Evolutionary conservation across 30 jellyfish, hydroid and myxozoan species (phyloP).

Genomic region (Mastigias papua): DNA sequence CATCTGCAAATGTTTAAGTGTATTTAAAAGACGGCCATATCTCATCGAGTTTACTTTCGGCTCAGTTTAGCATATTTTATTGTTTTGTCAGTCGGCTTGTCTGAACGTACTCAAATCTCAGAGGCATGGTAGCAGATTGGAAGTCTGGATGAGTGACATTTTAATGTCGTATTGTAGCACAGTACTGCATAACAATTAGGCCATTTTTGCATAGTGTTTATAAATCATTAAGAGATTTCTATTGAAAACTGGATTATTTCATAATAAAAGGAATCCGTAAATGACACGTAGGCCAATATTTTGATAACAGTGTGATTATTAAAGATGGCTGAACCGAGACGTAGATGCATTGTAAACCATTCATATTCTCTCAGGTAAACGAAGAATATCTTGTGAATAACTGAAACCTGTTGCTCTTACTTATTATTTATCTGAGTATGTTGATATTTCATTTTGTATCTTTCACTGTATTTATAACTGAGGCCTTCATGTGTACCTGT

Average conservation of each 20-base stretch:
- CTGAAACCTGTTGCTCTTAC: neutral
- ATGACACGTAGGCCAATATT: neutral
- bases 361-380: conserved; percentile 29
- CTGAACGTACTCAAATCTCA: neutral
- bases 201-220: neutral
- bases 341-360: conserved; percentile 33
- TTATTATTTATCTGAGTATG: neutral
- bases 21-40: neutral
- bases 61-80: neutral
- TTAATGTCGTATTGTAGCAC: neutral
- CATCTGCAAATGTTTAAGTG: neutral
- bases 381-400: too few relatives aligned
- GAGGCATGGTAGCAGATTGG: too few relatives aligned
- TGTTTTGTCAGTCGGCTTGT: neutral
- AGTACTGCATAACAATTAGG: neutral
- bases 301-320: neutral
- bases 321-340: conserved; percentile 48
- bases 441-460: too few relatives aligned
- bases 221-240: neutral
- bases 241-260: neutral
- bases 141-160: neutral
- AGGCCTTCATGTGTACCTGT: too few relatives aligned
- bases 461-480: too few relatives aligned
- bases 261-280: neutral
- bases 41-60: neutral